Evolutionary conservation across 2,797 vertebrate species (phyloP).

Genomic region (Cirrhinus mrigala): DNA sequence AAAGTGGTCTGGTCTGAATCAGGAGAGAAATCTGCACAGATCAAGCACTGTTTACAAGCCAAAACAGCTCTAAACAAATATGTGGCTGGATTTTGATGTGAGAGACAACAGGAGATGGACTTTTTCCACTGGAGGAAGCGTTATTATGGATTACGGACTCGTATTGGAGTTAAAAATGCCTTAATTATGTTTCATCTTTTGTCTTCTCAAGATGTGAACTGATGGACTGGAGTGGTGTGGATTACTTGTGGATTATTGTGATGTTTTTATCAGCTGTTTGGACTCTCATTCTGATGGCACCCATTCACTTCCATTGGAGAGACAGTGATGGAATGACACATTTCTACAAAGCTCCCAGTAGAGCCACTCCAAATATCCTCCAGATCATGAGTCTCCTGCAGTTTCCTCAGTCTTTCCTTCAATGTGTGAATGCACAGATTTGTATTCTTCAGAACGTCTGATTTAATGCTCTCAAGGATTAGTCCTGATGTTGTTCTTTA

Average conservation of each 20-base stretch:
- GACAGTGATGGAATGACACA: not conserved
- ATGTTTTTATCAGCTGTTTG: not conserved
- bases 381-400: not conserved
- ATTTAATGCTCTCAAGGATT: not conserved
- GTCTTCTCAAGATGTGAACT: not conserved
- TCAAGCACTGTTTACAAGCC: too few species aligned
- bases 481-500: not conserved
- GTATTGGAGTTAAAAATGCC: rapidly evolving
- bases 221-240: not conserved
- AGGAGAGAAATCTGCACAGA: too few species aligned
- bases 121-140: too few species aligned
- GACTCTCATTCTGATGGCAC: not conserved
- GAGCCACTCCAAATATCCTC: not conserved
- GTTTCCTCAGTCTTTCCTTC: not conserved
- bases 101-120: not conserved
- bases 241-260: not conserved
- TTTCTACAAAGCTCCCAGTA: not conserved
- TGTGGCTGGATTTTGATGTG: too few species aligned
- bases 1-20: too few species aligned
- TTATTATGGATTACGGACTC: not conserved
- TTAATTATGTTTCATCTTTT: not conserved
- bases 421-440: not conserved
- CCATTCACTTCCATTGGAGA: not conserved
- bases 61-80: too few species aligned
- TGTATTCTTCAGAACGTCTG: not conserved